Evolutionary conservation across 2,797 vertebrate genomes (phyloP).

Genomic region (Enteromius viviparus): DNA sequence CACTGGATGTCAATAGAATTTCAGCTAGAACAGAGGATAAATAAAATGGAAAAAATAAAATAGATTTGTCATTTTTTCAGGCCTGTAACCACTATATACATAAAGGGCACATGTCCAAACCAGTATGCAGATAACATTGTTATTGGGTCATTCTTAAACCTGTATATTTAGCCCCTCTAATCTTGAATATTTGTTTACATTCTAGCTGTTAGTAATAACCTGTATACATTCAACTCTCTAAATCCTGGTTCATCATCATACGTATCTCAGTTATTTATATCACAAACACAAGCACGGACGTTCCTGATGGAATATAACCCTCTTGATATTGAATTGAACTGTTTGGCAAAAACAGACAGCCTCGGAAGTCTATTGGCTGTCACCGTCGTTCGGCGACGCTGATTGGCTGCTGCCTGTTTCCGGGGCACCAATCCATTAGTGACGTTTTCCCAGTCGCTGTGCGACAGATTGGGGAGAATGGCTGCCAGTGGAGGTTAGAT

Average conservation of each 20-base stretch:
- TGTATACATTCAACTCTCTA: not conserved
- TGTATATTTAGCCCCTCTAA: not conserved
- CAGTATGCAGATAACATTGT: not conserved
- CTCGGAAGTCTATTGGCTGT: slow-evolving; percentile 67
- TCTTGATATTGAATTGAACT: not conserved
- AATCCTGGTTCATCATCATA: not conserved
- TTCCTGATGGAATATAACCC: not conserved
- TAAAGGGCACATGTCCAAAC: not conserved
- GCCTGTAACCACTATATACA: not conserved
- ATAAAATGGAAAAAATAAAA: not conserved
- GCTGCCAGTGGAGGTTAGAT: slow-evolving; percentile 86
- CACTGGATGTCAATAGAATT: not conserved
- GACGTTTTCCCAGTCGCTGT: slow-evolving; percentile 74
- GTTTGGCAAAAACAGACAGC: slow-evolving; percentile 16
- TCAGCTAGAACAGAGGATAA: not conserved
- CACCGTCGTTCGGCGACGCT: not conserved
- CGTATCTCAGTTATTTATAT: not conserved
- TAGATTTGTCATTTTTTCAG: too few relatives aligned
- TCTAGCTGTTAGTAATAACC: not conserved
- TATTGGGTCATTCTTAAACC: not conserved
- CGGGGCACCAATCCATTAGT: slow-evolving; percentile 71
- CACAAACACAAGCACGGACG: not conserved
- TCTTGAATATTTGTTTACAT: not conserved
- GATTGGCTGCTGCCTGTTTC: slow-evolving; percentile 80
- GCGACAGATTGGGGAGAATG: slow-evolving; percentile 83